A percentile compares a stretch with the other conserved stretches of the same genome.
Evolutionary conservation across 2,797 vertebrate genomes (phyloP).

Genomic region (Austrolebias charrua): DNA sequence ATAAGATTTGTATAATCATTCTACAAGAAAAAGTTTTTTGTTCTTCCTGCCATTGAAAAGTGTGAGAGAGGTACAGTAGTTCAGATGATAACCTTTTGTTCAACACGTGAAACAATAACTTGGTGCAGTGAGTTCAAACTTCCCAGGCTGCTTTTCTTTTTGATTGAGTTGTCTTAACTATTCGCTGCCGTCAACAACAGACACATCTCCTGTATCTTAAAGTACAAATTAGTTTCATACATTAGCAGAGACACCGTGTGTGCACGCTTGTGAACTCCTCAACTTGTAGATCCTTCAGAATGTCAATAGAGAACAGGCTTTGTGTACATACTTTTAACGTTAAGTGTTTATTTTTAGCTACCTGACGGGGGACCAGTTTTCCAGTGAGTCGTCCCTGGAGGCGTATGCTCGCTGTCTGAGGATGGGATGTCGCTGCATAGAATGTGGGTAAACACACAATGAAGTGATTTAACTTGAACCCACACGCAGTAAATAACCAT

Average conservation of each 20-base stretch:
- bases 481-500: slow-evolving; percentile 18
- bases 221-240: slow-evolving; percentile 5
- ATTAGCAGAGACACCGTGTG: slow-evolving; percentile 4
- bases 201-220: slow-evolving; percentile 26
- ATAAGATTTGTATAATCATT: slow-evolving; percentile 38
- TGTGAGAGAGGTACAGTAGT: slow-evolving; percentile 50
- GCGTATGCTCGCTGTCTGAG: slow-evolving; percentile 96
- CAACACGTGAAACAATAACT: slow-evolving; percentile 62
- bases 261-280: slow-evolving; percentile 12
- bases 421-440: slow-evolving; percentile 98
- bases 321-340: slow-evolving; percentile 37
- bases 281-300: slow-evolving; percentile 10
- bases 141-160: slow-evolving; percentile 52
- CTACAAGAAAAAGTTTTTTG: slow-evolving; percentile 44
- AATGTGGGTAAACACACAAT: slow-evolving; percentile 81
- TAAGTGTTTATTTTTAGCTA: slow-evolving; percentile 76
- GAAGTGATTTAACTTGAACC: neutral
- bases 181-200: slow-evolving; percentile 45
- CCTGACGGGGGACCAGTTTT: slow-evolving; percentile 98
- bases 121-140: slow-evolving; percentile 36
- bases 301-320: slow-evolving; percentile 22
- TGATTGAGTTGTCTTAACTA: slow-evolving; percentile 48
- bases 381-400: slow-evolving; percentile 98
- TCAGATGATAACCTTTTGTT: slow-evolving; percentile 53
- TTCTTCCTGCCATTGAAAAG: slow-evolving; percentile 64